Conservation (phyloP, 2,888 invertebrate species). For the Lagria hirta region DNA sequence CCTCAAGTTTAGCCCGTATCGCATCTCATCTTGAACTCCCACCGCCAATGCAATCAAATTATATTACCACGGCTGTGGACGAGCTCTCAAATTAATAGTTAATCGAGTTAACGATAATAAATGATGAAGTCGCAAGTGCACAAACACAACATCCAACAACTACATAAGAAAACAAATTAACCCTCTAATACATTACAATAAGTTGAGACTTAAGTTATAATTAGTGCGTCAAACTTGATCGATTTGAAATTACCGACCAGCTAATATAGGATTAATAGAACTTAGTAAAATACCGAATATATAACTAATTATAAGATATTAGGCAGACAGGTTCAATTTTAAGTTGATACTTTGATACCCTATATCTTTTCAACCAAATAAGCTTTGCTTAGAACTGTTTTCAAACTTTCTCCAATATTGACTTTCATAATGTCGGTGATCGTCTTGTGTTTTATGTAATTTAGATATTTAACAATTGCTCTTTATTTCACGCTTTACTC, state of each 20-base stretch:
- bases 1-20: constrained; percentile 28
- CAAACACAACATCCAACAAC: constrained; percentile 3
- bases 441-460: no score
- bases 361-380: no score
- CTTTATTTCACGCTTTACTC: no score
- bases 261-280: constrained; percentile 12
- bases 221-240: constrained; percentile 20
- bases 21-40: constrained; percentile 3
- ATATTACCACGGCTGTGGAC: constrained; percentile 26
- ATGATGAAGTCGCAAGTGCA: constrained; percentile 20
- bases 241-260: constrained; percentile 11
- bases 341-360: no score
- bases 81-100: constrained; percentile 31
- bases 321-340: no score
- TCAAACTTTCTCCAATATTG: no score
- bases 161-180: constrained; percentile 22
- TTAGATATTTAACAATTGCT: no score
- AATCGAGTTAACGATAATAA: constrained; percentile 35
- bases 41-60: constrained; percentile 23
- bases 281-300: no score
- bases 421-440: no score
- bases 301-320: no score
- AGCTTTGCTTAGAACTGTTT: no score
- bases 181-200: constrained; percentile 10
- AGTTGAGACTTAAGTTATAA: constrained; percentile 13